Evolutionary conservation across 2,888 invertebrate genomes (phyloP), one percentile per base, ranked within the genome.

Genomic region (Deilephila porcellus): DNA sequence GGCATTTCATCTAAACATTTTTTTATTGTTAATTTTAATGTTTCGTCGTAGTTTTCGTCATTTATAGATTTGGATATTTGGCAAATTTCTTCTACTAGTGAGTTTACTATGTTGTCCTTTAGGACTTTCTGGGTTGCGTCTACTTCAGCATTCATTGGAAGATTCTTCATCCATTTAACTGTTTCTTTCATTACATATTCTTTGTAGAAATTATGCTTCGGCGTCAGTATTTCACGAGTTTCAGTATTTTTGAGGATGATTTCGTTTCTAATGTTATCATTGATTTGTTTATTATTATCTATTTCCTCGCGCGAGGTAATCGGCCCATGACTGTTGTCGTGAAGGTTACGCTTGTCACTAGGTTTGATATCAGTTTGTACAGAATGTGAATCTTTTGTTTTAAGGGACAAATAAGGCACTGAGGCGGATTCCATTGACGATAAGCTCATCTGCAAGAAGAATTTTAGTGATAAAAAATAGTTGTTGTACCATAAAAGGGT

Each of bases 141-240:
- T n/a, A 60, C 20, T 11, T 71, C 59, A 14, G 71, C 34, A n/a
- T 71, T 1, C 37, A 71, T 37, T 11, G 56, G 56, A 3, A 71
- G 25, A 37, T 71, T 59, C 20, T 59, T 60, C 34, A 71, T 72
- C 72, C 64, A 72, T 34, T 67, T 34, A 14, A 37, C 32, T 34
- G 63, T 72, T 64, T 59, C 64, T 6, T 63, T 72, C n/a, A 17
- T 63, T 17, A 72, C 32, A n/a, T 59, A 64, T 64, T 72, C 64
- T 59, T 56, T 64, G 37, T 64, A 56, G 20, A 64, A 64, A 20
- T 64, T 20, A 37, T 64, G 37, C n/a, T 64, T 64, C n/a, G 64
- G 64, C 20, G 45, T 64, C 45, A 64, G 20, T 34, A 64, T n/a
- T 34, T 53, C 34, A 56, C 53, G 32, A 17, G 72, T 64, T 20